Percentiles rank a stretch among this genome's conserved stretches.
phyloP scores from a whole-genome alignment of 30 jellyfish, hydroid and myxozoan genomes.

The Thelohanellus kitauei region DNA sequence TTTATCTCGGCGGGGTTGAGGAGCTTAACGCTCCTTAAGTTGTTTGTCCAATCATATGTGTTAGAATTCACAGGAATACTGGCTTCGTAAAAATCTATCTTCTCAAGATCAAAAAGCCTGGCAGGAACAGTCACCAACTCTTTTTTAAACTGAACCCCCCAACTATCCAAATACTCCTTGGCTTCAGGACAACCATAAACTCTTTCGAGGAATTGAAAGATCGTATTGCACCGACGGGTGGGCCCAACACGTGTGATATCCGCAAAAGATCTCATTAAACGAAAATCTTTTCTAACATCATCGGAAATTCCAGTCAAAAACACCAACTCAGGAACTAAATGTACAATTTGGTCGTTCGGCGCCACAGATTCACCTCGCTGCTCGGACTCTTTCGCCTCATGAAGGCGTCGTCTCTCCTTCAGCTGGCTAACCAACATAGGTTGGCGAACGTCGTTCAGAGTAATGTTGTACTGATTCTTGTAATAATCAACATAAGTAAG shows the following conservation, averaged over 20 bases:
- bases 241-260: slow-evolving; percentile 57
- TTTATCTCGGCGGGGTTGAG: slow-evolving; percentile 12
- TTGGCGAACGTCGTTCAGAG: slow-evolving; percentile 15
- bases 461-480: slow-evolving; percentile 10
- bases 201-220: slow-evolving; percentile 14
- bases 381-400: not conserved
- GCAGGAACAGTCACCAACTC: not conserved
- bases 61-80: slow-evolving; percentile 3
- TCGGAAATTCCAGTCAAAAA: slow-evolving; percentile 28
- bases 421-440: slow-evolving; percentile 24
- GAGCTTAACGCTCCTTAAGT: slow-evolving; percentile 23
- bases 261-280: slow-evolving; percentile 29
- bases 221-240: slow-evolving; percentile 20
- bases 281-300: slow-evolving; percentile 28
- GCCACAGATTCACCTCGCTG: not conserved
- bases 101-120: not conserved
- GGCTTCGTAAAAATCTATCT: not conserved
- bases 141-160: not conserved
- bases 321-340: slow-evolving; percentile 1
- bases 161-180: slow-evolving; percentile 5
- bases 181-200: slow-evolving; percentile 22
- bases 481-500: slow-evolving; percentile 19
- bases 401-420: slow-evolving; percentile 7
- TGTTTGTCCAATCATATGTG: slow-evolving; percentile 82
- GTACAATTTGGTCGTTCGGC: not conserved